Conservation (phyloP, 2,888 invertebrate species). For the Aphodius granarius region DNA sequence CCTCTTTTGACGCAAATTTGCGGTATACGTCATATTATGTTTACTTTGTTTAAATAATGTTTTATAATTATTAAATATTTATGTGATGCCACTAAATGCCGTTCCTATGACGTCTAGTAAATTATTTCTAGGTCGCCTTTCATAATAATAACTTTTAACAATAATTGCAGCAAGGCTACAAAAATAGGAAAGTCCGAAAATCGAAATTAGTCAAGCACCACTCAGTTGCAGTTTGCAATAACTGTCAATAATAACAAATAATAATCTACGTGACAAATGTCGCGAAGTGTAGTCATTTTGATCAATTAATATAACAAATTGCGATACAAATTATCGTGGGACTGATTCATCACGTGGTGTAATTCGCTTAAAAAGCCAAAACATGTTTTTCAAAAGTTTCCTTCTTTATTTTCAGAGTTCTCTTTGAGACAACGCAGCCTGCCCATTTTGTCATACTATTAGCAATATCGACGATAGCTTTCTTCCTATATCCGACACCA, state of each 20-base stretch:
- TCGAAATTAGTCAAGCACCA: neutral
- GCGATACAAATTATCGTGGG: neutral
- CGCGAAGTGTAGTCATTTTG: neutral
- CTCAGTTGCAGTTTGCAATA: neutral
- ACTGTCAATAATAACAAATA: neutral
- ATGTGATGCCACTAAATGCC: neutral
- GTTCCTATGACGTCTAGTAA: neutral
- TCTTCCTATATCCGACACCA: constrained; percentile 53
- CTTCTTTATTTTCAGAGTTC: constrained; percentile 61
- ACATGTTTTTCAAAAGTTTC: constrained; percentile 6
- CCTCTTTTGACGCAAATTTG: no score
- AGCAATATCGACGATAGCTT: constrained; percentile 59
- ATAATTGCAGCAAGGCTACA: neutral
- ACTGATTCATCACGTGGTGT: neutral
- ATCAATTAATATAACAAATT: constrained; percentile 1
- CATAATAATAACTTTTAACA: neutral
- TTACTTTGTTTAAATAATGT: no score
- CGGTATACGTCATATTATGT: no score
- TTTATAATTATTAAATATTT: no score
- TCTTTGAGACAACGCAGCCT: constrained; percentile 75
- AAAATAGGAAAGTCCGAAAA: neutral
- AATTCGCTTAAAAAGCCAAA: neutral
- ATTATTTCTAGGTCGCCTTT: neutral
- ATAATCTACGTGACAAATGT: neutral
- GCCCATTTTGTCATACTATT: constrained; percentile 75